Percentiles rank a stretch among this genome's conserved stretches.
Conservation (phyloP, 2,113 vertebrate genomes). For the Xiphophorus couchianus region DNA sequence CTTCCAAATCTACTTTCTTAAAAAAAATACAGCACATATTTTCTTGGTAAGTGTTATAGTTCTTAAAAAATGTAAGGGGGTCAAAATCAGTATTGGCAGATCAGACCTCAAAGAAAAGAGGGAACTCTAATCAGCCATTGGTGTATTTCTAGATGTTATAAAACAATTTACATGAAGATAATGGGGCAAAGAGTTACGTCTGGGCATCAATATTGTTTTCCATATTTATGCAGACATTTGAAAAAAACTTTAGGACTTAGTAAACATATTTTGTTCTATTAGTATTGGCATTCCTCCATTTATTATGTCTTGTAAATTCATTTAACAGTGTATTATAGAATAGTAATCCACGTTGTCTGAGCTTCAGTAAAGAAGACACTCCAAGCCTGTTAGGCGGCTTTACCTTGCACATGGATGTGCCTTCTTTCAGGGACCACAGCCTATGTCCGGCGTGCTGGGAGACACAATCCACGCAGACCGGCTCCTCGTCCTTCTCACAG, state of each 20-base stretch:
- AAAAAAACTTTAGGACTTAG: neutral
- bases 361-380: neutral
- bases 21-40: no score
- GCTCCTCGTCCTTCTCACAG: conserved; percentile 78
- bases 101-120: no score
- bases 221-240: neutral
- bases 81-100: no score
- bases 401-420: conserved; percentile 66
- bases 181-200: neutral
- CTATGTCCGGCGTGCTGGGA: conserved; percentile 62
- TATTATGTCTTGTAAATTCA: neutral
- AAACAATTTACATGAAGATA: neutral
- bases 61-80: no score
- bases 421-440: conserved; percentile 47
- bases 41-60: no score
- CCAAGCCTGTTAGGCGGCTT: neutral
- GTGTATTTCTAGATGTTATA: no score
- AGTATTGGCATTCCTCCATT: no score
- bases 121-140: no score
- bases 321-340: neutral
- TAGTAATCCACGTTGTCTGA: neutral
- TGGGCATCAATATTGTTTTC: neutral
- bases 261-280: no score
- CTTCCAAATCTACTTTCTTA: no score
- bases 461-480: conserved; percentile 77